These are phyloP conservation scores for Amazona guildingii DNA, from an alignment of 2,113 vertebrate genomes.

Conservation along the genomic window DNA sequence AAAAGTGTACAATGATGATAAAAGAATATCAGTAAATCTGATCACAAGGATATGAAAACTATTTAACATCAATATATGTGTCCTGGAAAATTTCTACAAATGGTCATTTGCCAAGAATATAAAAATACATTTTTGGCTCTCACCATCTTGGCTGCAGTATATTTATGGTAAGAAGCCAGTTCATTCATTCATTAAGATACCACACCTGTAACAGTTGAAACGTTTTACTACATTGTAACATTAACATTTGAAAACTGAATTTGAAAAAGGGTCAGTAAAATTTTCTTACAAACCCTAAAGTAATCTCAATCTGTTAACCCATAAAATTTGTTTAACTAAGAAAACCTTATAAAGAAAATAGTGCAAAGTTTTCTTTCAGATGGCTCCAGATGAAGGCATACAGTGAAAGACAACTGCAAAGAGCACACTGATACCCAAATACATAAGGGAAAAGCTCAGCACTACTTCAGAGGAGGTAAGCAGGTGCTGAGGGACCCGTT, in stretches of 20 bases:
- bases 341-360: neutral
- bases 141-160: neutral
- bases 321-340: neutral
- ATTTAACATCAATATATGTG: neutral
- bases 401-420: neutral
- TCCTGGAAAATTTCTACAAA: neutral
- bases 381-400: neutral
- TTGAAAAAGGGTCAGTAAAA: neutral
- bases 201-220: neutral
- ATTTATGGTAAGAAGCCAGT: neutral
- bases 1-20: neutral
- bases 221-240: neutral
- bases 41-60: neutral
- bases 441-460: rapidly evolving
- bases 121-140: neutral
- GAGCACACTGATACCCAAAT: neutral
- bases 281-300: neutral
- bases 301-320: neutral
- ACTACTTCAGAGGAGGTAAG: neutral
- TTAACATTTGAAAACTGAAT: neutral
- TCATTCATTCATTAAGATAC: neutral
- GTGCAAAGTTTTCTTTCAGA: neutral
- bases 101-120: neutral
- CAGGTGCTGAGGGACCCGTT: neutral
- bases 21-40: neutral